Percentiles rank a stretch among this genome's conserved stretches.
phyloP scores from a whole-genome alignment of 1,140 invertebrate genomes.

The Augochlora pura region DNA sequence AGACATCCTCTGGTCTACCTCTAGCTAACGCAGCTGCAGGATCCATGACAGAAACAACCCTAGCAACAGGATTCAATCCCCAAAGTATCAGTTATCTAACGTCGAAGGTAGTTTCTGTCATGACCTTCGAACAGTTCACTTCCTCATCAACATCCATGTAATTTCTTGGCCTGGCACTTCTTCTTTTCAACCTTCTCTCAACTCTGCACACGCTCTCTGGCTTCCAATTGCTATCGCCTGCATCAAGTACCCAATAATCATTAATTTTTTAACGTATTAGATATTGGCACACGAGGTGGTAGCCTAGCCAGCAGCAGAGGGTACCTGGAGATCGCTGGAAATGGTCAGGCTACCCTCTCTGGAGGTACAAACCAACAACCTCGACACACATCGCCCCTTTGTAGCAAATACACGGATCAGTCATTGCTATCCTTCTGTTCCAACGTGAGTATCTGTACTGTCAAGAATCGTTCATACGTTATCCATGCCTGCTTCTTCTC shows the following conservation, averaged over 20 bases:
- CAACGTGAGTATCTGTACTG: slow-evolving; percentile 66
- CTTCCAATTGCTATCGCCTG: neutral
- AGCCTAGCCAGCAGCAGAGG: slow-evolving; percentile 74
- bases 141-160: too few relatives aligned
- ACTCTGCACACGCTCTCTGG: neutral
- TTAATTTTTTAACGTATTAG: slow-evolving; percentile 51
- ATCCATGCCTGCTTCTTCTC: neutral
- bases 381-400: slow-evolving; percentile 61
- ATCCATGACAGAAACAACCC: neutral
- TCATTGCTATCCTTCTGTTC: slow-evolving; percentile 75
- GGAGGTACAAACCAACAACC: slow-evolving; percentile 46
- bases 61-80: neutral
- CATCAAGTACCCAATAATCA: neutral
- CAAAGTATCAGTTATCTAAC: too few relatives aligned
- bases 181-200: neutral
- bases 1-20: slow-evolving; percentile 23
- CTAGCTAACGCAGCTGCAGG: neutral
- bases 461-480: too few relatives aligned
- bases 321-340: slow-evolving; percentile 66
- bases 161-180: neutral
- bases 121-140: too few relatives aligned
- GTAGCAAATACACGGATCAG: slow-evolving; percentile 73
- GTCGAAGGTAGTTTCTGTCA: too few relatives aligned
- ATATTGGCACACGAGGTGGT: slow-evolving; percentile 71
- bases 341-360: slow-evolving; percentile 36